These are phyloP conservation scores for Emydocephalus ijimae DNA, from an alignment of 2,113 vertebrate genomes.

Conservation along the genomic window DNA sequence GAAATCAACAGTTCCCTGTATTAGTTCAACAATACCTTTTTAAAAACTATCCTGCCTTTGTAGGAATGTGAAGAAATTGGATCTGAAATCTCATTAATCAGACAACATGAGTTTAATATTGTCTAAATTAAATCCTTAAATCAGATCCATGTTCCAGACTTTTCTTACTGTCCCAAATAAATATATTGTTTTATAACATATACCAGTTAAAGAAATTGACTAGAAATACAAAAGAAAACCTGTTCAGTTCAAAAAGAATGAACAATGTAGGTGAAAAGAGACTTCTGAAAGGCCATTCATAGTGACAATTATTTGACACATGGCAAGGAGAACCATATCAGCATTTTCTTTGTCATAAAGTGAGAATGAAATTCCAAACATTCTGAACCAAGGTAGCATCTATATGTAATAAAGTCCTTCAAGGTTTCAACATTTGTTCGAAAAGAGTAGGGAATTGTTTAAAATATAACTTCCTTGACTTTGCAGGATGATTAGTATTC, in stretches of 20 bases:
- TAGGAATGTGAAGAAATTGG: background rate
- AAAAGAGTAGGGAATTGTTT: background rate
- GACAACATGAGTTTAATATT: background rate
- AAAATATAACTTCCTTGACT: too few species aligned
- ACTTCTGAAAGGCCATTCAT: background rate
- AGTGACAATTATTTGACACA: background rate
- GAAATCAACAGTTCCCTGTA: background rate
- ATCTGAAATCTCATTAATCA: background rate
- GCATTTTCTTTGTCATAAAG: accelerated
- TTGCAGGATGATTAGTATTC: background rate
- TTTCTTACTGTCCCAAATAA: background rate
- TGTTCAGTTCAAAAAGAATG: background rate
- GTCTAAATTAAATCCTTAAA: background rate
- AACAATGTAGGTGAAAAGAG: background rate
- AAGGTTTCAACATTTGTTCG: background rate
- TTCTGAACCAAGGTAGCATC: background rate
- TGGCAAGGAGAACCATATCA: background rate
- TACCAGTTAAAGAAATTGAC: background rate
- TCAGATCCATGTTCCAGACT: background rate
- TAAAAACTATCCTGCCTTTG: background rate
- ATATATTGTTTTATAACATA: background rate
- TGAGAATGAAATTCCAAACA: background rate
- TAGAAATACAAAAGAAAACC: background rate
- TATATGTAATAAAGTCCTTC: accelerated
- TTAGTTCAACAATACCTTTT: background rate